phyloP scores from a whole-genome alignment of 2,888 invertebrate genomes.

The Mythimna ferrago region DNA sequence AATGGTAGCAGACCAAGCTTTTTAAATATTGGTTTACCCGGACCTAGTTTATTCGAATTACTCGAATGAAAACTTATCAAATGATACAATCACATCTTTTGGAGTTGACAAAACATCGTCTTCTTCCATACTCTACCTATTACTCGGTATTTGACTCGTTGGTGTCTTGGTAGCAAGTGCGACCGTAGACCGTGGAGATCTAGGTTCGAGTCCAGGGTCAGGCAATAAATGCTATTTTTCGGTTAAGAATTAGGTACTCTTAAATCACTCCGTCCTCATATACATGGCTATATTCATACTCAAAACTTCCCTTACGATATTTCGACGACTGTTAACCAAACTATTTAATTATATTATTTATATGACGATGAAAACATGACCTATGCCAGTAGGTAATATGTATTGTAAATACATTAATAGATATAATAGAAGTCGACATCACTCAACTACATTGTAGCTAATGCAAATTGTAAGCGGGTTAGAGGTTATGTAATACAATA shows the following conservation, averaged over 20 bases:
- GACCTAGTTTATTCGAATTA: too few relatives aligned
- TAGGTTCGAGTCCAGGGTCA: too few relatives aligned
- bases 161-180: too few relatives aligned
- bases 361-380: not conserved
- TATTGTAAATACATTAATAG: not conserved
- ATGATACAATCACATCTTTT: not conserved
- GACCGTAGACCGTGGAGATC: too few relatives aligned
- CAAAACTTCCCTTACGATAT: not conserved
- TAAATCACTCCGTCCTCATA: too few relatives aligned
- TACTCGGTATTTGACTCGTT: not conserved
- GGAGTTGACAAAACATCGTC: not conserved
- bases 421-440: not conserved
- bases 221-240: too few relatives aligned
- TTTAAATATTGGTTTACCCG: too few relatives aligned
- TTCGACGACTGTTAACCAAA: not conserved
- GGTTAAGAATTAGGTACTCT: too few relatives aligned
- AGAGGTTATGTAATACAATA: conserved; percentile 8
- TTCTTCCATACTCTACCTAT: not conserved
- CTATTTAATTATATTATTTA: not conserved
- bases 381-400: not conserved
- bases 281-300: too few relatives aligned
- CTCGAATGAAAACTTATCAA: not conserved
- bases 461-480: not conserved
- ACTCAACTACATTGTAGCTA: conserved; percentile 11
- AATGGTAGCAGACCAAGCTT: too few relatives aligned